Conservation (phyloP, 2,113 vertebrate genomes). For the Paracanthobrama guichenoti region DNA sequence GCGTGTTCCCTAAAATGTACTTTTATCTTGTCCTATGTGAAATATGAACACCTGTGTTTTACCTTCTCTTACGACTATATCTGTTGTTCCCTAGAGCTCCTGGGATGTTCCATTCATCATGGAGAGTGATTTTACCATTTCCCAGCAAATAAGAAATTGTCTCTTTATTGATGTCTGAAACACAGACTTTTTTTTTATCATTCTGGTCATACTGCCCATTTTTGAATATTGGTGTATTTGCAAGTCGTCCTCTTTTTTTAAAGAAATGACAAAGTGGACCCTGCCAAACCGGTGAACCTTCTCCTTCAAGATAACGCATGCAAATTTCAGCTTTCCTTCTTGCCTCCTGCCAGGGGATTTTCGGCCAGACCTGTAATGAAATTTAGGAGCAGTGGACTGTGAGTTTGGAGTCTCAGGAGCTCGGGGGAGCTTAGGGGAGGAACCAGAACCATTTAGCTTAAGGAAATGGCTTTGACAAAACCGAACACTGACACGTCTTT, state of each 20-base stretch:
- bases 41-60: slow-evolving; percentile 36
- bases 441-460: slow-evolving; percentile 58
- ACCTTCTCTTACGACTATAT: not conserved
- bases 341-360: slow-evolving; percentile 51
- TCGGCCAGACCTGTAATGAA: slow-evolving; percentile 53
- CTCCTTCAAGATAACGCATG: slow-evolving; percentile 47
- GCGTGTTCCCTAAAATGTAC: not conserved
- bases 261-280: not conserved
- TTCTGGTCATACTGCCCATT: not conserved
- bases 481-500: slow-evolving; percentile 29
- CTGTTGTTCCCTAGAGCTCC: not conserved
- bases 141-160: slow-evolving; percentile 23
- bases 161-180: slow-evolving; percentile 35
- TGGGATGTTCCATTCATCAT: not conserved
- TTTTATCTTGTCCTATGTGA: slow-evolving; percentile 22
- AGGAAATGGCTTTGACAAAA: slow-evolving; percentile 52
- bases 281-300: not conserved
- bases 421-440: slow-evolving; percentile 46
- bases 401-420: slow-evolving; percentile 44
- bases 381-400: slow-evolving; percentile 57
- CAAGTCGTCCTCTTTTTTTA: not conserved
- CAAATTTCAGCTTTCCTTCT: slow-evolving; percentile 44
- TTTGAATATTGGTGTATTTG: not conserved
- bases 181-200: not conserved
- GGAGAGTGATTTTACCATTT: slow-evolving; percentile 6